Conservation (phyloP, 1,140 invertebrate species). For the Scaptodrosophila lebanonensis region DNA sequence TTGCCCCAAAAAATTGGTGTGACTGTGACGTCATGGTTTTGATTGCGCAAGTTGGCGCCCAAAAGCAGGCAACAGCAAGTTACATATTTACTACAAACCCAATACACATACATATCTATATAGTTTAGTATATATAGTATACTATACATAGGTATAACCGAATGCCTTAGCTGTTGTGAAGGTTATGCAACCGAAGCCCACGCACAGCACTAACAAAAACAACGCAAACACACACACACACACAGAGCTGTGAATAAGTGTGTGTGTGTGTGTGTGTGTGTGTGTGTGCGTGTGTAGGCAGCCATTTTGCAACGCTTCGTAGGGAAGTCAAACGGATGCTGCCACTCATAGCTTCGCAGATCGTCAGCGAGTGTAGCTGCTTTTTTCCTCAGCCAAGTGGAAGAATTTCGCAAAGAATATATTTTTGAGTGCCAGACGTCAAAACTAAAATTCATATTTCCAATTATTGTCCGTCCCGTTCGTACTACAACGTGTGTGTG, state of each 20-base stretch:
- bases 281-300: conserved; percentile 34
- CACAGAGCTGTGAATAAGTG: neutral
- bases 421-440: too few species aligned
- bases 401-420: neutral
- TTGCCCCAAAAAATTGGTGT: conserved; percentile 47
- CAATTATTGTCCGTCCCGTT: conserved; percentile 36
- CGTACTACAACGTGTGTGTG: conserved; percentile 21
- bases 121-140: too few species aligned
- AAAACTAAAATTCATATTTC: neutral
- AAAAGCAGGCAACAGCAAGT: conserved; percentile 21
- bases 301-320: conserved; percentile 74
- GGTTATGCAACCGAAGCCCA: conserved; percentile 53
- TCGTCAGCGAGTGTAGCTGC: conserved; percentile 77
- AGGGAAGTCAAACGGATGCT: conserved; percentile 54
- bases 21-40: conserved; percentile 50
- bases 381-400: conserved; percentile 27
- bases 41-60: conserved; percentile 12
- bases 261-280: conserved; percentile 15
- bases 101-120: too few species aligned
- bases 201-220: neutral
- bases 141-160: conserved; percentile 11
- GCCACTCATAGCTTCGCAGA: conserved; percentile 73
- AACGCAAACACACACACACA: conserved; percentile 3
- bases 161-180: conserved; percentile 53
- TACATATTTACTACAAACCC: conserved; percentile 23